Base-by-base conservation (phyloP, 2,113 vertebrate genomes). In the Synodontis membranacea region DNA sequence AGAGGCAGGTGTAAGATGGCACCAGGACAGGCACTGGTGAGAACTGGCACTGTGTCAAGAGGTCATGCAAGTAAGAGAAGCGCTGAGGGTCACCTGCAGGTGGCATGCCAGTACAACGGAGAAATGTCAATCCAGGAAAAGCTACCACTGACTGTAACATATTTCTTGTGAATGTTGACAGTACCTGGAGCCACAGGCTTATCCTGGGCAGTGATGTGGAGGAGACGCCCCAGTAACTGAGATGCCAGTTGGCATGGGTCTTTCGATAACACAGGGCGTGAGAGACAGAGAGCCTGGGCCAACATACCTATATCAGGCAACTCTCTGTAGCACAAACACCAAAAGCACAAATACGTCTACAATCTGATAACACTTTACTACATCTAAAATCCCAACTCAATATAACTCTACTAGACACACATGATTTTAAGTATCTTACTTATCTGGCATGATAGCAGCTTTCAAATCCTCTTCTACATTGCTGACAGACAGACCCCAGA, bases 191-290 rank as follows among this genome's bases (percentile, higher is more conserved):
- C 91, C 39, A 95, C 90, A 58, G 94, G 95, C 37, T 86, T 92
- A 84, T 94, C 94, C 66, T 91, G 90, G 10, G 84, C 82, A 46
- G 93, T 85, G n/a, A 94, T 93, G 66, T 92, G 90, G 46, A 92
- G 91, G 70, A 95, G 89, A 64, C 92, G 92, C 21, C 94, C 94
- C 70, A 89, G 64, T 10, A 95, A 91, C 82, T 95, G 93, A 50
- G 94, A 95, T 52, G 95, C 94, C 82, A 95, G 88, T 86, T 95
- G 94, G 88, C 92, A 92, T 11, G 94, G 93, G 84, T 95, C 95
- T 64, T 88, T 87, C 50, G 92, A 83, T 56, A 95, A 88, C 48
- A 94, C 91, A 0, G 82, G 37, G n/a, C 84, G 88, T 58, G 94
- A 95, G 58, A 95, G 90, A 84, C 89, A 80, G 60, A 95, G 91